phyloP scores from a whole-genome alignment of 2,888 invertebrate species.

The Lochmaea capreae region DNA sequence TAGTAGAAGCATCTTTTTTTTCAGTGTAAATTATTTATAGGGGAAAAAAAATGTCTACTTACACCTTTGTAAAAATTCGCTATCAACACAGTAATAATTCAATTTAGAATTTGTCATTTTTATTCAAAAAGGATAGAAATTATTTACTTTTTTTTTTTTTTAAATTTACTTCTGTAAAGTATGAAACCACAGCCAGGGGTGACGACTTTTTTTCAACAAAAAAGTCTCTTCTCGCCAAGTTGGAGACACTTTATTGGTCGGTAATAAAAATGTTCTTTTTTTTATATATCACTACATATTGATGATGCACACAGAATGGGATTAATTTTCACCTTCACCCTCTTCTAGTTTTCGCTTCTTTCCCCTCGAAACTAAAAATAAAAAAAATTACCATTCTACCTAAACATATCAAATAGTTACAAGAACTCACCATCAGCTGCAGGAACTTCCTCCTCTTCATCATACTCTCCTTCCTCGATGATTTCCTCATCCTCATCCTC shows the following conservation, averaged over 20 bases:
- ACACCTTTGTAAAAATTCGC: slow-evolving; percentile 25
- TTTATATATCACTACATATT: slow-evolving; percentile 51
- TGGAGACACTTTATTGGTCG: slow-evolving; percentile 59
- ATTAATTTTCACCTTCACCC: slow-evolving; percentile 66
- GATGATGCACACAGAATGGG: slow-evolving; percentile 43
- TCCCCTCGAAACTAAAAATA: slow-evolving; percentile 71
- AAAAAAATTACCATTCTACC: neutral
- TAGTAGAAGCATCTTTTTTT: no score
- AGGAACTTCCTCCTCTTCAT: slow-evolving; percentile 47
- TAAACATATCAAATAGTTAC: neutral
- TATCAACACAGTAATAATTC: slow-evolving; percentile 9
- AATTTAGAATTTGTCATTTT: slow-evolving; percentile 30
- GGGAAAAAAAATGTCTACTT: neutral
- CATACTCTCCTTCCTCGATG: slow-evolving; percentile 65
- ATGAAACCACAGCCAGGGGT: slow-evolving; percentile 58
- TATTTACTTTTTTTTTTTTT: slow-evolving; percentile 14
- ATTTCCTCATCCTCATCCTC: slow-evolving; percentile 65
- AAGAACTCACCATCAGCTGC: slow-evolving; percentile 32
- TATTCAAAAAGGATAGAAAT: slow-evolving; percentile 25
- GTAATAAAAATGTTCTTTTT: slow-evolving; percentile 49
- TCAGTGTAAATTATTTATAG: slow-evolving; percentile 37
- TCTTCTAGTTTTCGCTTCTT: slow-evolving; percentile 81
- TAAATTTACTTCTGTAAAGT: slow-evolving; percentile 51
- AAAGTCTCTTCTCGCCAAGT: slow-evolving; percentile 54
- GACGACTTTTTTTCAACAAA: slow-evolving; percentile 42